A percentile compares a stretch with the other conserved stretches of the same genome.
phyloP scores from a whole-genome alignment of 2,888 invertebrate species.

The Hemaris fuciformis region DNA sequence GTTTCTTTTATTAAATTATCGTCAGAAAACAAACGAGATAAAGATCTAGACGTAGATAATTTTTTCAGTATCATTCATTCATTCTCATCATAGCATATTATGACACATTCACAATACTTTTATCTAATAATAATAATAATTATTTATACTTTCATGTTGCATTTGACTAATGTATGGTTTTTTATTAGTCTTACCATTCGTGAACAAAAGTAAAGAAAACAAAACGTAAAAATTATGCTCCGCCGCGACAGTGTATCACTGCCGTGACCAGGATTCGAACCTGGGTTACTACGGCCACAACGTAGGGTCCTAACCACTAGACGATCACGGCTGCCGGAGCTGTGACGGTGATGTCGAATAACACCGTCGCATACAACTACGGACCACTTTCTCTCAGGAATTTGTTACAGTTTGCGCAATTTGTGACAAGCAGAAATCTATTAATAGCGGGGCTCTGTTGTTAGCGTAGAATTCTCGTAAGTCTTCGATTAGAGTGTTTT shows the following conservation, averaged over 20 bases:
- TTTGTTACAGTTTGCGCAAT: neutral
- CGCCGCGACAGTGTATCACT: conserved; percentile 40
- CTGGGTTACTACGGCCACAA: conserved; percentile 89
- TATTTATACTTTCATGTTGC: too few species aligned
- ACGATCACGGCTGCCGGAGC: conserved; percentile 79
- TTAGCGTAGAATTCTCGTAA: neutral
- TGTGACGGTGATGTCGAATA: conserved; percentile 13
- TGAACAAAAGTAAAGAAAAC: neutral
- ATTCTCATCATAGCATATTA: too few species aligned
- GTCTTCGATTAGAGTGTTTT: too few species aligned
- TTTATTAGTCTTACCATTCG: neutral
- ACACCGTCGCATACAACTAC: neutral
- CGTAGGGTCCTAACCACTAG: conserved; percentile 88
- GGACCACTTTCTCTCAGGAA: neutral
- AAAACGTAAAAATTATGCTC: conserved; percentile 19
- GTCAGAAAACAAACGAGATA: too few species aligned
- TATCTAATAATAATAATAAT: too few species aligned
- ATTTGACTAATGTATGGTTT: too few species aligned
- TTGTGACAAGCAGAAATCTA: neutral
- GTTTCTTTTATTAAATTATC: too few species aligned
- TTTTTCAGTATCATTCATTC: too few species aligned
- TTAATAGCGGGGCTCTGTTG: neutral
- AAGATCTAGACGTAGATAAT: too few species aligned
- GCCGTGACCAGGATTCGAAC: conserved; percentile 84
- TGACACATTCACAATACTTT: too few species aligned